Conservation (phyloP, 2,113 vertebrate species). For the Lutjanus erythropterus region DNA sequence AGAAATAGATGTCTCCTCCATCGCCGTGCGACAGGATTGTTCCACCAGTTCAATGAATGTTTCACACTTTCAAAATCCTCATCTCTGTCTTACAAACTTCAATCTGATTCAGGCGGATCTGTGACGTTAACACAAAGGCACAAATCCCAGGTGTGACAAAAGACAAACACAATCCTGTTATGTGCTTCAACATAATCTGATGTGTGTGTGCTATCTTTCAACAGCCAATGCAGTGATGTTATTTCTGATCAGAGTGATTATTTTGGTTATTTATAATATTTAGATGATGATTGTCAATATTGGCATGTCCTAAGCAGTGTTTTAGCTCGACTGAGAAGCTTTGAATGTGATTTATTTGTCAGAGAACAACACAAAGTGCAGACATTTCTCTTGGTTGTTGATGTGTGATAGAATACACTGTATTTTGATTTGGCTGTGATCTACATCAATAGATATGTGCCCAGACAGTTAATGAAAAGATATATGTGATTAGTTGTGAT, state of each 20-base stretch:
- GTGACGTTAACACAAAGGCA: constrained; percentile 33
- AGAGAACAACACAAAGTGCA: background rate
- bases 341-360: background rate
- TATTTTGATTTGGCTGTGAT: background rate
- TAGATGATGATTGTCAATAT: background rate
- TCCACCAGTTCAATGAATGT: constrained; percentile 41
- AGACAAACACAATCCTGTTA: constrained; percentile 50
- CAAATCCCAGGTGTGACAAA: constrained; percentile 43
- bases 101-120: constrained; percentile 35
- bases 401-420: background rate
- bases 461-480: background rate
- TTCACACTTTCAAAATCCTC: constrained; percentile 33
- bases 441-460: background rate
- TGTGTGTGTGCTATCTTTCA: background rate
- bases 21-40: constrained; percentile 43
- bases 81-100: constrained; percentile 18
- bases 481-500: background rate
- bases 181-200: constrained; percentile 18
- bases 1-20: constrained; percentile 67
- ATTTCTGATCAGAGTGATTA: constrained; percentile 5
- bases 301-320: background rate
- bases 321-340: background rate
- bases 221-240: background rate
- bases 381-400: background rate
- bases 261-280: constrained; percentile 3